A percentile compares a stretch with the other conserved stretches of the same genome.
Conservation (phyloP, 2,797 vertebrate species). For the Myotis vivesi region DNA sequence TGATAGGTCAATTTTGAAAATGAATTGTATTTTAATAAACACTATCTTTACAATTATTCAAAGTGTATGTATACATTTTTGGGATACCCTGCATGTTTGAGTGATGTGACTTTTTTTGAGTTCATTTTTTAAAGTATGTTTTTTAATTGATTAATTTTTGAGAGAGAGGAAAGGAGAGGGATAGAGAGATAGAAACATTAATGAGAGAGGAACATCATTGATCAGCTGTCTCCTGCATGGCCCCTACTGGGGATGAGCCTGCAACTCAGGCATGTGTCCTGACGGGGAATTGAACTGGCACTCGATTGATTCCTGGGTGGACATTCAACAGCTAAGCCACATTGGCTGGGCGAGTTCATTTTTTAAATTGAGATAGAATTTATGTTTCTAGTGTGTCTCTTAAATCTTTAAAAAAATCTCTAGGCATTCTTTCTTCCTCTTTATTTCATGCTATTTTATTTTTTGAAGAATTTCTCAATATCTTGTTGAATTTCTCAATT, state of each 20-base stretch:
- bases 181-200: too few relatives aligned
- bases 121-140: too few relatives aligned
- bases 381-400: not conserved
- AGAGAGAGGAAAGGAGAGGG: too few relatives aligned
- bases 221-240: too few relatives aligned
- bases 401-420: constrained; percentile 14
- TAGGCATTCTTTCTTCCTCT: not conserved
- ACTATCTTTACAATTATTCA: not conserved
- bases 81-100: not conserved
- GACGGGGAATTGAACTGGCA: too few relatives aligned
- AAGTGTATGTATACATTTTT: not conserved
- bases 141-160: too few relatives aligned
- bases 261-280: too few relatives aligned
- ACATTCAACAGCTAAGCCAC: too few relatives aligned
- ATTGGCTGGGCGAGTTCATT: not conserved
- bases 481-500: constrained; percentile 24
- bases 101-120: not conserved
- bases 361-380: constrained; percentile 1
- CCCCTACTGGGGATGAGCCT: too few relatives aligned
- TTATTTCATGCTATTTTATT: constrained; percentile 33
- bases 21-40: not conserved
- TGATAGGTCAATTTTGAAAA: not conserved
- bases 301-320: too few relatives aligned
- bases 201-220: too few relatives aligned
- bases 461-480: constrained; percentile 36